phyloP scores from a whole-genome alignment of 2,888 invertebrate genomes.

The Ectropis crepuscularia region DNA sequence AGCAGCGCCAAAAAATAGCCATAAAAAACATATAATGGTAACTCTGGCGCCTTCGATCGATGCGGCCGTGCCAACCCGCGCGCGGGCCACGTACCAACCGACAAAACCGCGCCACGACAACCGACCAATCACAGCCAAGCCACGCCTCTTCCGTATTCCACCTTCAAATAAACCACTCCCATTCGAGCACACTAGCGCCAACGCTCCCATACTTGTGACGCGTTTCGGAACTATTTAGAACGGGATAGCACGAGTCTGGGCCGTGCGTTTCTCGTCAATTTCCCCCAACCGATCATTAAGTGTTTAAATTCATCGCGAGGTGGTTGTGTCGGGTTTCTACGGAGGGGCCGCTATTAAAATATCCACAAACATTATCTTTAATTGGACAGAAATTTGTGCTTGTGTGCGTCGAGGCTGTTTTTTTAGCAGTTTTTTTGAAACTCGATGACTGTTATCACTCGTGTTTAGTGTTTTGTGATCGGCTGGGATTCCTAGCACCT shows the following conservation, averaged over 20 bases:
- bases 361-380: constrained; percentile 85
- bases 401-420: constrained; percentile 75
- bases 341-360: constrained; percentile 85
- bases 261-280: constrained; percentile 84
- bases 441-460: constrained; percentile 80
- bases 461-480: constrained; percentile 74
- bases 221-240: constrained; percentile 70
- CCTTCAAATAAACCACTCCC: constrained; percentile 65
- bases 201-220: constrained; percentile 70
- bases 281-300: constrained; percentile 85
- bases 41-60: constrained; percentile 79
- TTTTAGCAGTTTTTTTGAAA: constrained; percentile 79
- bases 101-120: constrained; percentile 72
- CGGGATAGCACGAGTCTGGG: constrained; percentile 71
- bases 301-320: constrained; percentile 84
- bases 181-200: constrained; percentile 65
- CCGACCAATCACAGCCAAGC: constrained; percentile 62
- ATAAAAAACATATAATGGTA: constrained; percentile 84
- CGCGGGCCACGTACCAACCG: constrained; percentile 70
- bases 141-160: constrained; percentile 63
- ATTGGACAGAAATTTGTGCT: constrained; percentile 83
- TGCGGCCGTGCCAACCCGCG: constrained; percentile 77
- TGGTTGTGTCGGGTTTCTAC: constrained; percentile 84
- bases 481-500: constrained; percentile 62
- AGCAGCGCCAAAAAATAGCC: constrained; percentile 82